A percentile compares a stretch with the other conserved stretches of the same genome.
Conservation (phyloP, 2,113 vertebrate species). For the Myotis brandtii region DNA sequence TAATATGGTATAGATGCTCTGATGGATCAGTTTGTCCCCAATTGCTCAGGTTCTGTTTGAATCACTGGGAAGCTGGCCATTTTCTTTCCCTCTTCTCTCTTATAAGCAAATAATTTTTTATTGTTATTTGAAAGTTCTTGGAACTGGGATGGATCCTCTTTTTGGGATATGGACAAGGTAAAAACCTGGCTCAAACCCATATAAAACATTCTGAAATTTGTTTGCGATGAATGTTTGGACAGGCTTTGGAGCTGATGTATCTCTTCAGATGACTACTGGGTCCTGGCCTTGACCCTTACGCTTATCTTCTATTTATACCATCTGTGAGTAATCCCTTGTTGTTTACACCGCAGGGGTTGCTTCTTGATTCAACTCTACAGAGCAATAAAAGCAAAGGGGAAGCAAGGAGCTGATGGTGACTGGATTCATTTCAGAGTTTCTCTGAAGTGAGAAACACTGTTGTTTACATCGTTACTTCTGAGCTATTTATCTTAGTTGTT, state of each 20-base stretch:
- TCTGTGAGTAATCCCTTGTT: not conserved
- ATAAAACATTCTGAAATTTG: conserved; percentile 33
- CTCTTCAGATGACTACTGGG: conserved; percentile 12
- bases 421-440: conserved; percentile 29
- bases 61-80: not conserved
- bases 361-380: conserved; percentile 1
- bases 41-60: not conserved
- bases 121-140: conserved; percentile 29
- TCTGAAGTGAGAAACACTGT: conserved; percentile 36
- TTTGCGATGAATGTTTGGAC: conserved; percentile 51
- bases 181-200: conserved; percentile 43
- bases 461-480: conserved; percentile 35
- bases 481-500: conserved; percentile 10
- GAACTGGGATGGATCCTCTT: not conserved
- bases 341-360: not conserved
- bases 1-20: not conserved
- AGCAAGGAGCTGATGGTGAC: not conserved
- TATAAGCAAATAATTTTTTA: conserved; percentile 36
- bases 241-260: not conserved
- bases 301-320: conserved; percentile 44
- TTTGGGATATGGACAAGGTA: conserved; percentile 11
- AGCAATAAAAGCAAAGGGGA: conserved; percentile 12
- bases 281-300: not conserved
- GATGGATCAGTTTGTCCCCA: not conserved
- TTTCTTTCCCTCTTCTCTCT: not conserved